Base-by-base conservation (phyloP, 2,113 vertebrate species). In the Tachuris rubrigastra region DNA sequence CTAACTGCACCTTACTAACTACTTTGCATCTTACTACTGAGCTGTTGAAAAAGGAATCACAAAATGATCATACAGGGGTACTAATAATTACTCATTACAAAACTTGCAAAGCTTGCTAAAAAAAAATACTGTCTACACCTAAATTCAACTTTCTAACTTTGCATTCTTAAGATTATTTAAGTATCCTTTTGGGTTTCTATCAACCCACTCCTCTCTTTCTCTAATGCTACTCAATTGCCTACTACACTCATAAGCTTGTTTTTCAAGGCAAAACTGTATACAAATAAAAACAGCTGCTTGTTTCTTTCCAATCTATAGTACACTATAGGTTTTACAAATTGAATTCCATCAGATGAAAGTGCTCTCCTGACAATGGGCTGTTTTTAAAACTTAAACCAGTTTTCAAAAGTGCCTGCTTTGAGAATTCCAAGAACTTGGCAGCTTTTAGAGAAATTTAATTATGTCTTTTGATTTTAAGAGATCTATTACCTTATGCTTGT, bases 401-500 rank as follows among this genome's bases (percentile, higher is more conserved):
- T 59, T 94, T 74, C 35, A 63, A 28, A 78, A 35, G 20, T n/a
- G 24, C 4, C 35, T 59, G 24, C n/a, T 53, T 39, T 11, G 22
- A 80, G 33, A 80, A 79, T 62, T 85, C 19, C 39, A 79, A 49
- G 14, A 87, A 65, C 9, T 30, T 33, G 6, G 24, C 9, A 23
- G 7, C 44, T 69, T 55, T 76, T 17, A 76, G 16, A 62, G n/a
- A 19, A 46, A 83, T 35, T 10, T 46, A 27, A 47, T 52, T 24
- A 2, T 3, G 25, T 14, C 16, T 67, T 79, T 87, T 76, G 4
- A 75, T 83, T 72, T 80, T 24, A 58, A 79, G 67, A 83, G 39
- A 30, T 76, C 8, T 33, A 14, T 95, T 97, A 99, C 99, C 99
- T 99, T 97, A 99, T 99, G 96, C 99, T 99, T 11, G 99, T 99